Evolutionary conservation across 2,888 invertebrate species (phyloP), one percentile per base, ranked within the genome.

Genomic region (Apodemia mormo): DNA sequence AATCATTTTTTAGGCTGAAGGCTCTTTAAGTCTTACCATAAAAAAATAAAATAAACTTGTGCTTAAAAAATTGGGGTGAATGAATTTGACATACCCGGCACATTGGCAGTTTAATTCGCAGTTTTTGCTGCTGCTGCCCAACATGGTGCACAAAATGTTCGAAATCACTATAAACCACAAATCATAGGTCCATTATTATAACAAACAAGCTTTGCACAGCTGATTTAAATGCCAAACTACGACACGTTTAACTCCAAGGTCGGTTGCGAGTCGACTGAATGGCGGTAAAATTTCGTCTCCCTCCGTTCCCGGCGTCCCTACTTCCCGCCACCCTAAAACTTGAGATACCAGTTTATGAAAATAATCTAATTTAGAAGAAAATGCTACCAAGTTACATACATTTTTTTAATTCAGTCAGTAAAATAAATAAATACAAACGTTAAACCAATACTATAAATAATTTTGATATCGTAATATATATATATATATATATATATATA

Each of bases 51-150:
- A 6, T 5, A 45, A 45, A 45, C 45, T 45, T 45, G 45, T 12
- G 37, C 10, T 45, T 12, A 37, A 52, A 5, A 61, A 61, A 30
- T 61, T 61, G 30, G 61, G 61, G 61, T 61, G 61, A 61, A 61
- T 61, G 30, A 61, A 61, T 33, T 58, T 61, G 61, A 85, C 91
- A 85, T 75, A 92, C 92, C 91, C 91, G 30, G 91, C 89, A 70
- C 92, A 92, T 74, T 92, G 91, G 81, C 92, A 92, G 81, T 92
- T 87, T 1, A 75, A 80, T 73, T 92, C 92, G 79, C 92, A 92
- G 66, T 85, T 82, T 72, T 87, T 82, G 75, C 90, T 90, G 81
- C 81, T 88, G 73, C 85, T 90, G 30, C 88, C 90, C 89, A 88
- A 92, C 92, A 92, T 92, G 82, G 84, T 89, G 75, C 72, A 75